Base-by-base conservation (phyloP, 2,888 invertebrate genomes). In the Brenthis ino region DNA sequence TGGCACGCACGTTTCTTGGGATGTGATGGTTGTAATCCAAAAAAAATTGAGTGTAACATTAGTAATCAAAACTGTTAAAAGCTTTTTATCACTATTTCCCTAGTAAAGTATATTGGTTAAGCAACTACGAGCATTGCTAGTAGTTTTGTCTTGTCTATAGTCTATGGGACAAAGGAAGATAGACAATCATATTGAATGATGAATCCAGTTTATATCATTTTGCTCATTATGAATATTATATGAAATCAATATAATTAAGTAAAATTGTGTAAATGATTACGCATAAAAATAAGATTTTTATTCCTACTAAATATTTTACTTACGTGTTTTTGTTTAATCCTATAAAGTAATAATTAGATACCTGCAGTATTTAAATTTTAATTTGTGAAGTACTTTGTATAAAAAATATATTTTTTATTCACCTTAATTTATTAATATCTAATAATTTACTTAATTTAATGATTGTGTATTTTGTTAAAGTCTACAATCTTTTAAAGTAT, bases 61-160 rank as follows among this genome's bases (percentile, higher is more conserved):
- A 93, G 93, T 91, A 88, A 88, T 83, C 85, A 77, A 75, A 77
- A 77, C 74, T 76, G 70, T 73, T 73, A 71, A 72, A 85, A 77
- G 82, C 83, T 84, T 87, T 83, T 85, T 86, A 88, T 84, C 88
- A 86, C 86, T 89, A 89, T 88, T 92, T 87, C 87, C 85, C 84
- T 85, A 86, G 85, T 85, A 86, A 83, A 88, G 78, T 90, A 83
- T 75, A 89, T 87, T 92, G 93, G 93, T 92, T 93, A 91, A 87
- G 91, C 91, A 93, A 92, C 91, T 91, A 89, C 85, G 86, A 89
- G 90, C 91, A 93, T 91, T 91, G 91, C 89, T 89, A 89, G 85
- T 86, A 89, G 87, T 90, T 88, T 89, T 86, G 86, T 87, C 88
- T 86, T 83, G 79, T 90, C 86, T 87, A 77, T 86, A 83, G 76